Percentiles rank a stretch among this genome's conserved stretches.
Evolutionary conservation across 2,888 invertebrate genomes (phyloP).

Genomic region (Drosophila mayaguana): DNA sequence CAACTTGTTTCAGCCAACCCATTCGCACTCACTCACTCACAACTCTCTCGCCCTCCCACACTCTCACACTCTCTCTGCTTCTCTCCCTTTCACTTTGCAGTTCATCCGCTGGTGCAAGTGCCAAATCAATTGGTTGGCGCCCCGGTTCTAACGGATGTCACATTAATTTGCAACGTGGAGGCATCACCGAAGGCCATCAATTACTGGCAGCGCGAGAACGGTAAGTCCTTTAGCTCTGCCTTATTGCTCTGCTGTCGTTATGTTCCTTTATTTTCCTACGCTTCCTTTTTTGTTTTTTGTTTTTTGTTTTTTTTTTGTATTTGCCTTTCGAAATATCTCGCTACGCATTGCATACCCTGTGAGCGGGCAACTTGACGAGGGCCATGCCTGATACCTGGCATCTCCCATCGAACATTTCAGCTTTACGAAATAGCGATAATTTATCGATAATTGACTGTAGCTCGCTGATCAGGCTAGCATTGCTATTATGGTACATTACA

Average conservation of each 20-base stretch:
- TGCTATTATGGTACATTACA: neutral
- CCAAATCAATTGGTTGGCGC: constrained; percentile 97
- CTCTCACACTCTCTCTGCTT: neutral
- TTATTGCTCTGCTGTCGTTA: constrained; percentile 31
- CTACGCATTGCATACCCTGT: constrained; percentile 15
- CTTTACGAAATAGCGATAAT: neutral
- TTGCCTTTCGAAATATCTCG: constrained; percentile 8
- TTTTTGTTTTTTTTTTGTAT: neutral
- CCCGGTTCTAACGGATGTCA: constrained; percentile 93
- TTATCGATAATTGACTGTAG: neutral
- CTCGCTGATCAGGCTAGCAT: neutral
- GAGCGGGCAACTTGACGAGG: neutral
- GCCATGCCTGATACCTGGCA: too few relatives aligned
- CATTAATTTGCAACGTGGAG: constrained; percentile 94
- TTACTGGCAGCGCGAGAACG: constrained; percentile 96
- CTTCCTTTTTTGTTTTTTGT: neutral
- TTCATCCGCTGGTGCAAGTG: constrained; percentile 96
- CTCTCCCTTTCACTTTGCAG: constrained; percentile 86
- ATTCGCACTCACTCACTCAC: constrained; percentile 2
- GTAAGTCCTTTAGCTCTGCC: constrained; percentile 86
- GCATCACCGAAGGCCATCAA: constrained; percentile 97
- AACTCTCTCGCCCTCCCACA: neutral
- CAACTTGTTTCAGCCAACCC: constrained; percentile 24
- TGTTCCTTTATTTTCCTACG: constrained; percentile 6
- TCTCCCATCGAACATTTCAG: too few relatives aligned